Conservation (phyloP, 2,888 invertebrate species). For the Ectemnius cavifrons region DNA sequence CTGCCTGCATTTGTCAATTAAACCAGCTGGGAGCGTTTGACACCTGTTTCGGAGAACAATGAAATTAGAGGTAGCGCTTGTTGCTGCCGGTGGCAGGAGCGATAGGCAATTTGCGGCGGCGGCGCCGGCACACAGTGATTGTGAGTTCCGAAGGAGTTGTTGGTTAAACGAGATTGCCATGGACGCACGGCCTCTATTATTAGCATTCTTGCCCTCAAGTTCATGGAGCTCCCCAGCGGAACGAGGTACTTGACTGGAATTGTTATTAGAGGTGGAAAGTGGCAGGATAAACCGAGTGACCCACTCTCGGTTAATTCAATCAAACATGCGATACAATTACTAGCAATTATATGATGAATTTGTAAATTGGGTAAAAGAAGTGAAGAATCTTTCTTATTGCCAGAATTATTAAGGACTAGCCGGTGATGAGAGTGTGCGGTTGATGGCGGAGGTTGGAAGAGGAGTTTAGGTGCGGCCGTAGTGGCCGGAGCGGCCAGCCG, state of each 20-base stretch:
- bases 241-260: conserved; percentile 22
- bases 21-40: too few relatives aligned
- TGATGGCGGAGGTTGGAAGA: conserved; percentile 18
- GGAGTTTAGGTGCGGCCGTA: conserved; percentile 49
- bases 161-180: conserved; percentile 44
- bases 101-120: conserved; percentile 49
- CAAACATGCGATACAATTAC: too few relatives aligned
- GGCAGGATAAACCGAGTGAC: not conserved
- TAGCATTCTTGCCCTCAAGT: conserved; percentile 34
- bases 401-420: conserved; percentile 8
- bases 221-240: conserved; percentile 21
- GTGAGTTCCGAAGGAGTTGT: conserved; percentile 33
- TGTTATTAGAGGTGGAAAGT: conserved; percentile 40
- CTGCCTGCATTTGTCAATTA: too few relatives aligned
- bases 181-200: conserved; percentile 37
- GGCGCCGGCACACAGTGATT: conserved; percentile 40
- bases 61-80: not conserved
- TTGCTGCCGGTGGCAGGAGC: not conserved
- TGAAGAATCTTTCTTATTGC: too few relatives aligned
- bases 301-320: too few relatives aligned
- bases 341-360: too few relatives aligned
- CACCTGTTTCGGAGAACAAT: not conserved
- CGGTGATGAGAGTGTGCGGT: conserved; percentile 25
- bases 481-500: conserved; percentile 62
- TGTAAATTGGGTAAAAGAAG: too few relatives aligned